Base-by-base conservation (phyloP, 2,797 vertebrate genomes). In the Enteromius treurensis region DNA sequence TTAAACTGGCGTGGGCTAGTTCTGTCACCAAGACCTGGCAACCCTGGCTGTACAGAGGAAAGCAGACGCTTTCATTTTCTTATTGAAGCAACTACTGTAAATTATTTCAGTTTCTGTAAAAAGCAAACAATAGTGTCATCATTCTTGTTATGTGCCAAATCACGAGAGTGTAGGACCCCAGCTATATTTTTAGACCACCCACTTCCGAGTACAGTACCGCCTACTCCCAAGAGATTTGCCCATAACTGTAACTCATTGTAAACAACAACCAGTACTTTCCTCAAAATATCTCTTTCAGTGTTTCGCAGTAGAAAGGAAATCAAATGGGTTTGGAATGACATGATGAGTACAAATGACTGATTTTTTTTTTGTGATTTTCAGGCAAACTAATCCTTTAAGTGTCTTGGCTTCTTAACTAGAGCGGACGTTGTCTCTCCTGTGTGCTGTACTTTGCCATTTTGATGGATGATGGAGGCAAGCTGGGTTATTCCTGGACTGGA, bases 401-500 rank as follows among this genome's bases (percentile, higher is more conserved):
- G 77, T 49, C 34, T 77, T 55, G 73, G 37, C 64, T 77, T 85
- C 40, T 77, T 86, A 85, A 88, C 80, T 82, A 80, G 53, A 58
- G 32, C 69, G 75, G 73, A 60, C 55, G 9, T 82, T 49, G 53
- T 76, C 69, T 83, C 81, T 88, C 84, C 88, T 90, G 90, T 88
- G 88, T 92, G 85, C 85, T 89, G 90, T 89, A 80, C 90, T 90
- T 88, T 93, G 92, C 92, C 91, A 92, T 87, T 91, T 88, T 94
- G 94, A 95, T 93, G 92, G 92, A 95, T 95, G 91, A 92, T 90
- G 89, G 89, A 92, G 90, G 89, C 88, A 88, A 84, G 90, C 88
- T 89, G 92, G 91, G 92, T 90, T 91, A 88, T 90, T 92, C 91
- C 85, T 92, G 90, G 91, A 87, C 88, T 88, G 85, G 88, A 85